phyloP scores from a whole-genome alignment of 2,797 vertebrate genomes.

The Melanotaenia pygmaea region DNA sequence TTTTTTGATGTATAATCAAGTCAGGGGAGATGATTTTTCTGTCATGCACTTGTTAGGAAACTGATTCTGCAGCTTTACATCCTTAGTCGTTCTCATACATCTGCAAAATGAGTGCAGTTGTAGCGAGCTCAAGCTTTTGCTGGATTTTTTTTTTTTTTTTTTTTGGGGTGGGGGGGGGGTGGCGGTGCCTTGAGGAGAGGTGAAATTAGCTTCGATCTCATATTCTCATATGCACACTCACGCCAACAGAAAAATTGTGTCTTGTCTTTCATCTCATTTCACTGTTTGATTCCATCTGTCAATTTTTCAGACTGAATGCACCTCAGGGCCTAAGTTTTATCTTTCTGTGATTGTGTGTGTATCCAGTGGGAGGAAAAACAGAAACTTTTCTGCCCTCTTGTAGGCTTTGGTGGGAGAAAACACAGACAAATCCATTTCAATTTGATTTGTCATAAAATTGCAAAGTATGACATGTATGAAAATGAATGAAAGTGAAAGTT shows the following conservation, averaged over 20 bases:
- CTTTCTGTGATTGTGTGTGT: conserved; percentile 22
- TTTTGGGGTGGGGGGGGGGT: no score
- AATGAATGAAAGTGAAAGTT: neutral
- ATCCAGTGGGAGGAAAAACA: conserved; percentile 29
- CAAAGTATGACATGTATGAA: neutral
- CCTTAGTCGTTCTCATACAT: conserved; percentile 17
- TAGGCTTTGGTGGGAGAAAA: conserved; percentile 29
- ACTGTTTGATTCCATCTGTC: conserved; percentile 68
- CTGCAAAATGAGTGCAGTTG: conserved; percentile 10
- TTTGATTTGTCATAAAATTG: conserved; percentile 67
- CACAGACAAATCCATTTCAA: conserved; percentile 49
- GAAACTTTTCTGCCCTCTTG: conserved; percentile 21
- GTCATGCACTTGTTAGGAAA: neutral
- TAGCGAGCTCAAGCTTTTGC: conserved; percentile 37
- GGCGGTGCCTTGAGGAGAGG: conserved; percentile 40
- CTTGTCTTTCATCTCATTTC: conserved; percentile 65
- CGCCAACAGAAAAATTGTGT: conserved; percentile 27
- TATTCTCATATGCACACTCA: conserved; percentile 11
- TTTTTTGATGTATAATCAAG: neutral
- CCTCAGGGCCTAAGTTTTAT: conserved; percentile 55
- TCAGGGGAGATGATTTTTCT: neutral
- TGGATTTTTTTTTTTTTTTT: conserved; percentile 37
- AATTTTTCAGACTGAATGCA: conserved; percentile 51
- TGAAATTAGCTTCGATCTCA: conserved; percentile 62
- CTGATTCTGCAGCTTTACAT: conserved; percentile 2